Conservation (phyloP, 23 tunicate genomes). For the Botrylloides violaceus region DNA sequence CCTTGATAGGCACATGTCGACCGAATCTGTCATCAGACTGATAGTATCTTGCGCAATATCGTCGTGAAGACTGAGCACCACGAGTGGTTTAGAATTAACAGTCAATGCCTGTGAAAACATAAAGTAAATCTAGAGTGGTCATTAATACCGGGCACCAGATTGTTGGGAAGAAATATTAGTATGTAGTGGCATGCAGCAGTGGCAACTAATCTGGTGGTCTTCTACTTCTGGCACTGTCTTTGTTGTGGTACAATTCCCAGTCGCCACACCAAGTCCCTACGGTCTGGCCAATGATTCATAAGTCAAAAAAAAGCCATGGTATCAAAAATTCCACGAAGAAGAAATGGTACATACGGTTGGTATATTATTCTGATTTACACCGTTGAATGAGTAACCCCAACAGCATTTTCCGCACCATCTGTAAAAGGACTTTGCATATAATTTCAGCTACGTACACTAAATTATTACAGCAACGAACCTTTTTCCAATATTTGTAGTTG, state of each 20-base stretch:
- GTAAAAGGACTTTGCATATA: background rate
- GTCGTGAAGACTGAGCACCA: slow-evolving; percentile 29
- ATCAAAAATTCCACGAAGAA: background rate
- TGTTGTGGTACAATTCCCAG: no score
- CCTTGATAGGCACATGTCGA: slow-evolving; percentile 28
- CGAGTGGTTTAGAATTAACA: background rate
- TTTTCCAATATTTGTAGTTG: background rate
- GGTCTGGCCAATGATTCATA: no score
- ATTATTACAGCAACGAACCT: background rate
- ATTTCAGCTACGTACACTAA: background rate
- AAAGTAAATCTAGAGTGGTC: background rate
- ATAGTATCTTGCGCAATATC: background rate
- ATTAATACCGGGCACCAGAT: no score
- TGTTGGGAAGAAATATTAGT: no score
- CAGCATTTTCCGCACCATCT: slow-evolving; percentile 32
- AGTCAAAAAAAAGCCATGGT: no score
- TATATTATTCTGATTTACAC: slow-evolving; percentile 24
- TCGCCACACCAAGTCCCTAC: no score
- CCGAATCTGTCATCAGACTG: background rate
- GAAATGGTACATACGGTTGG: background rate
- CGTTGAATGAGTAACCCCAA: slow-evolving; percentile 49
- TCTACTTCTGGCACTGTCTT: no score
- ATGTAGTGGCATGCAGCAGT: no score
- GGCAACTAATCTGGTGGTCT: no score
- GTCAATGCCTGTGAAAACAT: background rate